Conservation (phyloP, 2,113 vertebrate species). For the Toxotes jaculatrix region DNA sequence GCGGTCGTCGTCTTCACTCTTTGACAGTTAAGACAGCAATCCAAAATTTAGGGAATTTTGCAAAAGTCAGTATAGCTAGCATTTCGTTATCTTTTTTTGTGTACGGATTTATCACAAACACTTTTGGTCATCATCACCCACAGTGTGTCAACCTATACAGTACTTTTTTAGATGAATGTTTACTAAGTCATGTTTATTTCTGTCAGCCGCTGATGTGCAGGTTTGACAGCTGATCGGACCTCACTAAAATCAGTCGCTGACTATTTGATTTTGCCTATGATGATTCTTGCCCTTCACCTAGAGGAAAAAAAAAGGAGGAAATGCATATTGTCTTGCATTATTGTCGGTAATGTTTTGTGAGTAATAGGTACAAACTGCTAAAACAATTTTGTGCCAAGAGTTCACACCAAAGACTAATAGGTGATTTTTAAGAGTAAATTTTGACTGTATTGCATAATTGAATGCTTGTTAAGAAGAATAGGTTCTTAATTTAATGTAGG, state of each 20-base stretch:
- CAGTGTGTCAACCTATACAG: conserved; percentile 30
- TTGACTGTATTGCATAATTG: conserved; percentile 55
- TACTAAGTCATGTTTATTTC: conserved; percentile 30
- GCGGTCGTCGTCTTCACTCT: conserved; percentile 45
- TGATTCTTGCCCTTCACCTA: conserved; percentile 42
- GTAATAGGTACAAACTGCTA: conserved; percentile 52
- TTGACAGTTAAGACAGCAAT: conserved; percentile 52
- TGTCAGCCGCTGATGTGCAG: conserved; percentile 13
- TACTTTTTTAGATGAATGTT: conserved; percentile 58
- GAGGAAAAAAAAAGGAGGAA: not conserved
- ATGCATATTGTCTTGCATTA: conserved; percentile 24
- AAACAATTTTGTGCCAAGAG: conserved; percentile 73
- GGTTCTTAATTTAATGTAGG: conserved; percentile 52
- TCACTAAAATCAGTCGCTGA: conserved; percentile 40
- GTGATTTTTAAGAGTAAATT: conserved; percentile 44
- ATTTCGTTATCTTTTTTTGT: conserved; percentile 60
- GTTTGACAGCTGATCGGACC: conserved; percentile 51
- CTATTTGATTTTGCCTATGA: conserved; percentile 22
- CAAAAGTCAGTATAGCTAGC: conserved; percentile 68
- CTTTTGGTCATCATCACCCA: conserved; percentile 24
- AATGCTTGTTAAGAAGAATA: conserved; percentile 55
- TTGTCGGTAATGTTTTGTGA: conserved; percentile 43
- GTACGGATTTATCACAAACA: conserved; percentile 34
- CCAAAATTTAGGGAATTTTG: conserved; percentile 62
- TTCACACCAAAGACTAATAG: conserved; percentile 78